Percentiles rank a stretch among this genome's conserved stretches.
Conservation (phyloP, 2,113 vertebrate genomes). For the Pampusana beccarii region DNA sequence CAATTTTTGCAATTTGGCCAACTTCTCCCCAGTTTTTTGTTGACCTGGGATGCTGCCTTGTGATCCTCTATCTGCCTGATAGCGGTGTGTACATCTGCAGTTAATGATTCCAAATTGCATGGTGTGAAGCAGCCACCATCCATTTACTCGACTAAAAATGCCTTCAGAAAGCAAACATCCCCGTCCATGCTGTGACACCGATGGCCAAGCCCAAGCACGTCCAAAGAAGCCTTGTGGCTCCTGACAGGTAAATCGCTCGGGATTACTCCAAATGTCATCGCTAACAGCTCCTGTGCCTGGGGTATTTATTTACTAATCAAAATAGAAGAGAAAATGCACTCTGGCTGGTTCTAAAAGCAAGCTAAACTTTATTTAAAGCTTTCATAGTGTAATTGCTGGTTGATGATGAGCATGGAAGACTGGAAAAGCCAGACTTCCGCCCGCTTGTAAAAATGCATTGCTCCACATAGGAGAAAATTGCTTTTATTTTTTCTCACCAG, state of each 20-base stretch:
- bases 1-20: neutral
- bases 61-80: neutral
- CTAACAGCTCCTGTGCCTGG: neutral
- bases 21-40: neutral
- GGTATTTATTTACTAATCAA: neutral
- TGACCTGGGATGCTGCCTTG: neutral
- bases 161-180: neutral
- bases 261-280: neutral
- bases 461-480: neutral
- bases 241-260: neutral
- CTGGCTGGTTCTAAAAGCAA: neutral
- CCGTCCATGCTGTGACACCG: fast-evolving
- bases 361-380: neutral
- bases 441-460: neutral
- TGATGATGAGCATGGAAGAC: neutral
- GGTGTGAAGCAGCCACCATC: neutral
- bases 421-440: neutral
- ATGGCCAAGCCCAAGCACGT: neutral
- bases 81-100: neutral
- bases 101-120: neutral
- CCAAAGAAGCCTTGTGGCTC: neutral
- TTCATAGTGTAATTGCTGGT: neutral
- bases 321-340: neutral
- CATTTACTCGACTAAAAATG: neutral
- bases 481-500: too few relatives aligned